Evolutionary conservation across 2,888 invertebrate species (phyloP).

Genomic region (Nomada ferruginata): DNA sequence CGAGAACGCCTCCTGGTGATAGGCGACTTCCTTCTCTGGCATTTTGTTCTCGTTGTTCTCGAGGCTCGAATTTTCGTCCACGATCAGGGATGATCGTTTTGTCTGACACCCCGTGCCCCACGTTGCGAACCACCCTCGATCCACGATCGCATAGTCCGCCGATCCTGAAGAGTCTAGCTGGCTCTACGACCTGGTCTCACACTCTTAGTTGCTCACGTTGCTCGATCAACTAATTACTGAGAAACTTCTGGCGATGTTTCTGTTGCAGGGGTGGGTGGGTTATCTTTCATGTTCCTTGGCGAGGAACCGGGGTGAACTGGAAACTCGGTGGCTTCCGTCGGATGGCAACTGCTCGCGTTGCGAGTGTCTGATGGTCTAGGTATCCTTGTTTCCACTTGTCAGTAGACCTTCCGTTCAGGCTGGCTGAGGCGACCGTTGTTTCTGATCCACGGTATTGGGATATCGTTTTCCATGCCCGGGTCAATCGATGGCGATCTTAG

Average conservation of each 20-base stretch:
- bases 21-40: constrained; percentile 87
- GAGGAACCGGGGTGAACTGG: background rate
- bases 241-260: too few relatives aligned
- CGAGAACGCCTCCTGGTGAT: constrained; percentile 85
- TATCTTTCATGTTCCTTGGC: constrained; percentile 50
- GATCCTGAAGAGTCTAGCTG: constrained; percentile 18
- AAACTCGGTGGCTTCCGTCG: constrained; percentile 51
- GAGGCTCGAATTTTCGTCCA: constrained; percentile 53
- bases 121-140: constrained; percentile 38
- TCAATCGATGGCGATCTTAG: background rate
- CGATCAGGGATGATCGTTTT: constrained; percentile 63
- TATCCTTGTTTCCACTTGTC: too few relatives aligned
- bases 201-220: background rate
- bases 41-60: constrained; percentile 77
- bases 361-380: too few relatives aligned
- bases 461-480: background rate
- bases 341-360: constrained; percentile 16
- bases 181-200: constrained; percentile 19
- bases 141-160: constrained; percentile 62
- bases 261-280: too few relatives aligned
- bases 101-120: constrained; percentile 60
- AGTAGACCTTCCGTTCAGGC: too few relatives aligned
- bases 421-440: too few relatives aligned
- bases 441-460: too few relatives aligned
- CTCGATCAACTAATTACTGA: background rate